Evolutionary conservation across 2,888 invertebrate species (phyloP).

Genomic region (Celastrina argiolus): DNA sequence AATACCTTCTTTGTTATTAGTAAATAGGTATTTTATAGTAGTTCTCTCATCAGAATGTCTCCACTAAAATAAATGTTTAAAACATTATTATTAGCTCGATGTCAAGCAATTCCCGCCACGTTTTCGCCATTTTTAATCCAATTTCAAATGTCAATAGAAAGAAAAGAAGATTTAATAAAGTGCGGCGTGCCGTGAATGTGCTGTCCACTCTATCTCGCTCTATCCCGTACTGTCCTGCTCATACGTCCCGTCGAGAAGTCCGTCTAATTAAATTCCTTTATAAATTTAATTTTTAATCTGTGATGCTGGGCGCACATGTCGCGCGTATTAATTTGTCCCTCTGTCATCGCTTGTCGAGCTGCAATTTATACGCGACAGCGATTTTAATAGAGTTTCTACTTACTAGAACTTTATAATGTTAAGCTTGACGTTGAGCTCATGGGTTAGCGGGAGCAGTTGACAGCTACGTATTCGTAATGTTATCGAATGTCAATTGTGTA

Average conservation of each 20-base stretch:
- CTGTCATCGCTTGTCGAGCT: constrained; percentile 42
- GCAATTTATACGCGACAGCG: constrained; percentile 31
- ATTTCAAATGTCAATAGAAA: constrained; percentile 16
- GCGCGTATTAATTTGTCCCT: constrained; percentile 52
- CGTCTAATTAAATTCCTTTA: constrained; percentile 30
- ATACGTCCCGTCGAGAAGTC: constrained; percentile 28
- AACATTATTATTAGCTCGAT: not conserved
- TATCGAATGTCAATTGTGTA: no score
- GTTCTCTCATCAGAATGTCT: no score
- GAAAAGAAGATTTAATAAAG: constrained; percentile 21
- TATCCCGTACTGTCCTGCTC: not conserved
- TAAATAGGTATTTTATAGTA: no score
- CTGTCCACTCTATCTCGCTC: not conserved
- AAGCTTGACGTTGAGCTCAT: no score
- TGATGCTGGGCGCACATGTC: constrained; percentile 38
- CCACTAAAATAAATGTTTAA: no score
- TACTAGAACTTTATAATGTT: not conserved
- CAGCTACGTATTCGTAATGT: no score
- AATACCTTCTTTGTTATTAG: no score
- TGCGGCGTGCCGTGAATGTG: constrained; percentile 10
- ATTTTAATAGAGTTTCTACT: not conserved
- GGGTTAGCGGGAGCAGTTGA: no score
- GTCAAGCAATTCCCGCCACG: not conserved
- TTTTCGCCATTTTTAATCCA: not conserved
- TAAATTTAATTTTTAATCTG: constrained; percentile 35